These are phyloP conservation scores for Rutpela maculata DNA, from an alignment of 2,888 invertebrate genomes.

Conservation along the genomic window DNA sequence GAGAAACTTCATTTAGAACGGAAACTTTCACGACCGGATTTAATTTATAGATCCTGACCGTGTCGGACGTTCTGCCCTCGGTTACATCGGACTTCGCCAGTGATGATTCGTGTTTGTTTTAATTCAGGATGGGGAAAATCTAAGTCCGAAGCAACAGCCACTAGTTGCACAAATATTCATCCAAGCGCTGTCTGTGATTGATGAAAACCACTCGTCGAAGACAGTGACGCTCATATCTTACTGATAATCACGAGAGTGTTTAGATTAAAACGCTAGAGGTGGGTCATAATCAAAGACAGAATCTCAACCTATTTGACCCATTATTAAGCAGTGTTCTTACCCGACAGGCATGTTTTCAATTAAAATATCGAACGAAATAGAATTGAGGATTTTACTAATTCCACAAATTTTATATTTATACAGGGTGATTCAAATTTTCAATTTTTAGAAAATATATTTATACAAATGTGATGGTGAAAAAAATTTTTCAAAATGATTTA, in stretches of 20 bases:
- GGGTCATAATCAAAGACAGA: too few species aligned
- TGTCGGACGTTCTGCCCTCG: not conserved
- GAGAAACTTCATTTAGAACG: slow-evolving; percentile 3
- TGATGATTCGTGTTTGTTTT: not conserved
- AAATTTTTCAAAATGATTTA: too few species aligned
- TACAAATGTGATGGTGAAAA: too few species aligned
- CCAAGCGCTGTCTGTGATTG: not conserved
- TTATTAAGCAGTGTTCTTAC: too few species aligned
- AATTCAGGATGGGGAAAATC: not conserved
- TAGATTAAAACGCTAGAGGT: not conserved
- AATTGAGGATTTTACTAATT: too few species aligned
- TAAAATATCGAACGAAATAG: too few species aligned
- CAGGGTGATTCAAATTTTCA: too few species aligned
- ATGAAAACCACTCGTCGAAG: not conserved
- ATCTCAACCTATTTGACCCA: too few species aligned
- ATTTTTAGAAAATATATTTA: too few species aligned
- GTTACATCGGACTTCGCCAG: not conserved
- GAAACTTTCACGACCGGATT: not conserved
- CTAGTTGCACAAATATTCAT: not conserved
- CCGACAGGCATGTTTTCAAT: too few species aligned
- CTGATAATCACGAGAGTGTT: not conserved
- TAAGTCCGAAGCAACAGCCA: not conserved
- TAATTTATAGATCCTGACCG: not conserved
- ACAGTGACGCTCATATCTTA: not conserved
- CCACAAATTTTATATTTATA: too few species aligned